phyloP scores from a whole-genome alignment of 2,888 invertebrate species.

The Coleophora deauratella region DNA sequence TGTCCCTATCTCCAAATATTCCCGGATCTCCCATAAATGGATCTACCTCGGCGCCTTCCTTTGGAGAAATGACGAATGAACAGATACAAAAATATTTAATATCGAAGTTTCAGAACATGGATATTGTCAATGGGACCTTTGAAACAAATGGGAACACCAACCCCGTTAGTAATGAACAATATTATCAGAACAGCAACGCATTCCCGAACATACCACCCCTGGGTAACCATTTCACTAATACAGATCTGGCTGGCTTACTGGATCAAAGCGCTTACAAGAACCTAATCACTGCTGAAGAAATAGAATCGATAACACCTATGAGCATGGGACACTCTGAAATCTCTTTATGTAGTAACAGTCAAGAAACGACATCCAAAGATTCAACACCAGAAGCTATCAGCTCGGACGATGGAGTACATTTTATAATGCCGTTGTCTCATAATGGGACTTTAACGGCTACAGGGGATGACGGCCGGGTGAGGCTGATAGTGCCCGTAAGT shows the following conservation, averaged over 20 bases:
- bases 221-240: slow-evolving; percentile 45
- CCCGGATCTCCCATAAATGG: slow-evolving; percentile 29
- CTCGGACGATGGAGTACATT: slow-evolving; percentile 66
- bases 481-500: slow-evolving; percentile 77
- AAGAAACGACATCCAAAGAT: slow-evolving; percentile 65
- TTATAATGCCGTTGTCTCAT: slow-evolving; percentile 80
- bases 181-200: slow-evolving; percentile 55
- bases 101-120: slow-evolving; percentile 53
- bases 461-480: slow-evolving; percentile 74
- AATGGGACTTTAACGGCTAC: slow-evolving; percentile 76
- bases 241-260: slow-evolving; percentile 42
- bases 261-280: slow-evolving; percentile 29
- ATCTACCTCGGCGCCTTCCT: slow-evolving; percentile 32
- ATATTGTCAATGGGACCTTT: slow-evolving; percentile 29
- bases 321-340: slow-evolving; percentile 50
- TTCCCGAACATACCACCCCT: slow-evolving; percentile 60
- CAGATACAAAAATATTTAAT: slow-evolving; percentile 58
- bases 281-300: slow-evolving; percentile 28
- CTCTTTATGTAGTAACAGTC: slow-evolving; percentile 48
- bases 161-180: slow-evolving; percentile 40
- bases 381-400: slow-evolving; percentile 49
- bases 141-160: slow-evolving; percentile 25
- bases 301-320: slow-evolving; percentile 40
- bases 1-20: slow-evolving; percentile 26
- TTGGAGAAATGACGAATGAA: slow-evolving; percentile 52